Percentiles rank a stretch among this genome's conserved stretches.
phyloP scores from a whole-genome alignment of 2,888 invertebrate genomes.

The Papilio elwesi region DNA sequence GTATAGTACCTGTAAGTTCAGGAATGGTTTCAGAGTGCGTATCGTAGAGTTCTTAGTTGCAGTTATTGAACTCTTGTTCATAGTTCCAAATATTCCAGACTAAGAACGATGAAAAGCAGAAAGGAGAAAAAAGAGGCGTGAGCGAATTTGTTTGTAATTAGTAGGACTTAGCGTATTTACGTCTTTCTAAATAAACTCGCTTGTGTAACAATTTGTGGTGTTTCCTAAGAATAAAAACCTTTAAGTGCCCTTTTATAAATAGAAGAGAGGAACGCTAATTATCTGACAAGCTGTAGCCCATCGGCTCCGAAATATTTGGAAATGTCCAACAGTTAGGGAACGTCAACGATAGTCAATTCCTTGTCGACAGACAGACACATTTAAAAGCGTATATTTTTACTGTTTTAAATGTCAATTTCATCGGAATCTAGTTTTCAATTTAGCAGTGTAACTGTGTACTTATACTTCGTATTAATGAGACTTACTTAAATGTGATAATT shows the following conservation, averaged over 20 bases:
- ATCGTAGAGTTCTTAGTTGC: no score
- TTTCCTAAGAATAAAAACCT: conserved; percentile 25
- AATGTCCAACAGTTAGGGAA: conserved; percentile 22
- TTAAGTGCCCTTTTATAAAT: conserved; percentile 3
- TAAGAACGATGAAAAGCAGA: not conserved
- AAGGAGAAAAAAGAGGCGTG: not conserved
- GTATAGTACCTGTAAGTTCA: not conserved
- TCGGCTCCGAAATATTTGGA: conserved; percentile 6
- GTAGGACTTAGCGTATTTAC: conserved; percentile 16
- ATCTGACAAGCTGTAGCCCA: conserved; percentile 23
- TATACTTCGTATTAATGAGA: not conserved
- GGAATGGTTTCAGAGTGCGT: not conserved
- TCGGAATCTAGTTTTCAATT: not conserved
- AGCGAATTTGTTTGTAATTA: conserved; percentile 21
- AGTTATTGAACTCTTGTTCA: not conserved
- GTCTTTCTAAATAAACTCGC: conserved; percentile 30
- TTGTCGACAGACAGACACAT: conserved; percentile 11
- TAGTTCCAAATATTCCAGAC: not conserved
- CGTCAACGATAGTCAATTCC: conserved; percentile 7
- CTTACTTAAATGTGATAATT: not conserved
- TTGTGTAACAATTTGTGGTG: conserved; percentile 39
- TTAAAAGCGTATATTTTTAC: not conserved
- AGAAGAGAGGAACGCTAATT: conserved; percentile 19
- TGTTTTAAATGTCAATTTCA: not conserved
- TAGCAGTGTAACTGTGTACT: not conserved